A percentile compares a stretch with the other conserved stretches of the same genome.
phyloP scores from a whole-genome alignment of 2,888 invertebrate genomes.

The Perdita meconis region DNA sequence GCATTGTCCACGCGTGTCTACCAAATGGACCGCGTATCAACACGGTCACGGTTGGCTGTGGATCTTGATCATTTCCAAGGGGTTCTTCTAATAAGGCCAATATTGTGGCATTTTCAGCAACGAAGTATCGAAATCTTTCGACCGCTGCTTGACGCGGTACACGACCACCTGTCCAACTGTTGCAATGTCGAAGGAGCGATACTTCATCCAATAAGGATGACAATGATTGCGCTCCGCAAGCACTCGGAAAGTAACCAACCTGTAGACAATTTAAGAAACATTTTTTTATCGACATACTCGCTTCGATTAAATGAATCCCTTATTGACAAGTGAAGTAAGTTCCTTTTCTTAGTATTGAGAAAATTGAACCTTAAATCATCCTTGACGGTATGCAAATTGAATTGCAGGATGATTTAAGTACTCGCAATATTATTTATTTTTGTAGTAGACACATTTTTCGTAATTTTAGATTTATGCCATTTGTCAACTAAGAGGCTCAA shows the following conservation, averaged over 20 bases:
- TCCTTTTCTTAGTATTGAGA: too few relatives aligned
- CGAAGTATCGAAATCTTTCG: conserved; percentile 93
- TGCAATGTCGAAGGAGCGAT: conserved; percentile 91
- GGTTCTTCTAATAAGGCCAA: conserved; percentile 96
- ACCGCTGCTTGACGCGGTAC: conserved; percentile 87
- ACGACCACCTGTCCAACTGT: conserved; percentile 86
- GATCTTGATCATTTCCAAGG: conserved; percentile 95
- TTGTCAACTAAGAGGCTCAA: too few relatives aligned
- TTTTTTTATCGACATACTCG: too few relatives aligned
- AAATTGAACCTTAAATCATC: too few relatives aligned
- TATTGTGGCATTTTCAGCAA: conserved; percentile 95
- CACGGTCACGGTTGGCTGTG: conserved; percentile 95
- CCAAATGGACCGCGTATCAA: conserved; percentile 97
- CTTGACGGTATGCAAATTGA: too few relatives aligned
- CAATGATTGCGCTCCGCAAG: conserved; percentile 92
- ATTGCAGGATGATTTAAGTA: too few relatives aligned
- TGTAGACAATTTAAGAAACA: too few relatives aligned
- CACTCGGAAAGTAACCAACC: conserved; percentile 93
- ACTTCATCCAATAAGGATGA: conserved; percentile 96
- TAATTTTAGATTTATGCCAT: too few relatives aligned
- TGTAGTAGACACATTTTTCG: too few relatives aligned
- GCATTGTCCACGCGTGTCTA: conserved; percentile 97
- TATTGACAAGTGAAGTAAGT: too few relatives aligned
- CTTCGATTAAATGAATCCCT: neutral
- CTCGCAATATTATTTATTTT: too few relatives aligned